Evolutionary conservation across 2,888 invertebrate genomes (phyloP).

Genomic region (Thecophora atra): DNA sequence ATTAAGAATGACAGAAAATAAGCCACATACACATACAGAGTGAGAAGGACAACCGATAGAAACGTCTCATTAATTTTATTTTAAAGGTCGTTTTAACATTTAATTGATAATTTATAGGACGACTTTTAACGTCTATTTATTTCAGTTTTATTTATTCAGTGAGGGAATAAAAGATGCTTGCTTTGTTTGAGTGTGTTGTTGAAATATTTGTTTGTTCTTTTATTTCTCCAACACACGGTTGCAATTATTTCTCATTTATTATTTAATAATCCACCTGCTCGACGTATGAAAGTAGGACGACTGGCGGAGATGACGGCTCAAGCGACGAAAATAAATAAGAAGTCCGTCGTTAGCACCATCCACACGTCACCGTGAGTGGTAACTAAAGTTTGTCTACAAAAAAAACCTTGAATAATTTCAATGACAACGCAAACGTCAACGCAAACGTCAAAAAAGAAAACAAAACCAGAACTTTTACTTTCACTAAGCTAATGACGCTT

Average conservation of each 20-base stretch:
- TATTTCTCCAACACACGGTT: not conserved
- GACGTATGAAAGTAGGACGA: not conserved
- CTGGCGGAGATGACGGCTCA: not conserved
- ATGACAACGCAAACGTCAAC: not conserved
- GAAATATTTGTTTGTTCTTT: not conserved
- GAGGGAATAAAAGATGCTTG: too few species aligned
- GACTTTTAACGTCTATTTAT: not conserved
- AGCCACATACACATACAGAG: not conserved
- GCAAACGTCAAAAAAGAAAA: not conserved
- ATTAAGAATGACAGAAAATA: too few species aligned
- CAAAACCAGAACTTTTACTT: too few species aligned
- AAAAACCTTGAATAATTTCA: constrained; percentile 1
- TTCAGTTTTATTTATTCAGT: too few species aligned
- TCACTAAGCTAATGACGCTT: too few species aligned
- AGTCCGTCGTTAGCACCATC: not conserved
- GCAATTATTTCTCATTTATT: not conserved
- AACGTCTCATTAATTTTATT: not conserved
- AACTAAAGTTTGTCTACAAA: not conserved
- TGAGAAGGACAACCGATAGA: too few species aligned
- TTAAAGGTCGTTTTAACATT: not conserved
- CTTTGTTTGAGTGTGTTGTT: not conserved
- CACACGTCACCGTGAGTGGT: not conserved
- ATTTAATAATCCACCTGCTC: not conserved
- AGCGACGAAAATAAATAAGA: not conserved
- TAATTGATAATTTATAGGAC: not conserved